Percentiles rank a stretch among this genome's conserved stretches.
These are phyloP conservation scores for Ichneumoninae sp. DNA, from an alignment of 2,888 invertebrate species.

Conservation along the genomic window DNA sequence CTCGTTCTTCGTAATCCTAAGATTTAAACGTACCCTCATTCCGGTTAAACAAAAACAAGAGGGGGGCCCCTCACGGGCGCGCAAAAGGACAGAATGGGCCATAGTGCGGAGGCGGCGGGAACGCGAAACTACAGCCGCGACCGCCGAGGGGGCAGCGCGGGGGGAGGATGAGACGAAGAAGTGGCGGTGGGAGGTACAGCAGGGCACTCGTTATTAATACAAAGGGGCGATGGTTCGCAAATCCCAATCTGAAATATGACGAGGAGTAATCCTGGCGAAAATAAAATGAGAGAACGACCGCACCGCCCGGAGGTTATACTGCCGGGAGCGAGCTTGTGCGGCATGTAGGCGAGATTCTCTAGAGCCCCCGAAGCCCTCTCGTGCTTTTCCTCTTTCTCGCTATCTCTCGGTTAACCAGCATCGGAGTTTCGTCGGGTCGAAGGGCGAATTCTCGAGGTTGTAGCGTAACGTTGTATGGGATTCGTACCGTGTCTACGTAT, in stretches of 20 bases:
- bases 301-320: constrained; percentile 42
- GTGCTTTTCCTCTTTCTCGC: constrained; percentile 66
- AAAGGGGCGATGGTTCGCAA: constrained; percentile 79
- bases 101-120: constrained; percentile 38
- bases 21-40: constrained; percentile 78
- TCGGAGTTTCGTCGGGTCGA: constrained; percentile 45
- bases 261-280: constrained; percentile 80
- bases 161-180: constrained; percentile 59
- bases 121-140: constrained; percentile 33
- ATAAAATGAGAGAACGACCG: constrained; percentile 75
- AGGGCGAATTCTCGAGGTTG: constrained; percentile 43
- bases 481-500: constrained; percentile 12
- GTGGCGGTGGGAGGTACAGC: constrained; percentile 62
- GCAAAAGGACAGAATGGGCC: constrained; percentile 68
- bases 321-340: constrained; percentile 47
- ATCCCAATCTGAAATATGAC: constrained; percentile 83
- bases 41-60: constrained; percentile 78
- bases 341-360: constrained; percentile 45
- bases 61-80: constrained; percentile 56
- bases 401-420: constrained; percentile 54
- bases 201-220: constrained; percentile 79
- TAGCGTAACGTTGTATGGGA: constrained; percentile 27
- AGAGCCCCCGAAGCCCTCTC: constrained; percentile 51
- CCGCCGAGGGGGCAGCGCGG: constrained; percentile 19
- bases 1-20: constrained; percentile 78